Evolutionary conservation across 2,888 invertebrate species (phyloP), one percentile per base, ranked within the genome.

Genomic region (Tricholauxania praeusta): DNA sequence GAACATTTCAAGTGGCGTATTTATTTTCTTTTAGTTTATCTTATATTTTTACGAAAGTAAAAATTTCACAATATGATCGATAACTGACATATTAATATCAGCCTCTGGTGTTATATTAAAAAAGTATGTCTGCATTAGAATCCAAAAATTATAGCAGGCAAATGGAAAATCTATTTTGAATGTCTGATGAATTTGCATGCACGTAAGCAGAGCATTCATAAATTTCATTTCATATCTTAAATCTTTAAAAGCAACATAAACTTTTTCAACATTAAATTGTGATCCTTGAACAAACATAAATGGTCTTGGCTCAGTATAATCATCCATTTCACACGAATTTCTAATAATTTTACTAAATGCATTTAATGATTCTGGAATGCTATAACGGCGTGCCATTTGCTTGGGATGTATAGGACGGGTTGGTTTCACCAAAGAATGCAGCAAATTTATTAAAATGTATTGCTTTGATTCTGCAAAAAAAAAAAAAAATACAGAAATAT

Each of bases 61-160:
- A 71, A 64, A 71, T 32, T 71, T 71, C 3, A 71, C 65, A 52
- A 71, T 64, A 57, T 64, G 55, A 32, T 71, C 71, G n/a, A 71
- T n/a, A 6, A 65, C 64, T 7, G 71, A 17, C 14, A 64, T 22
- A 47, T 71, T 71, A 15, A 47, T 71, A 6, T 49, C 64, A n/a
- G 71, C 39, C 12, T 64, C 32, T 32, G 71, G 71, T 19, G 64
- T 55, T 19, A 71, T 64, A 55, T 71, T 22, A 28, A 57, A 64
- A 52, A 71, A 71, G 57, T 71, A 71, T 17, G 12, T 47, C 17
- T 71, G 55, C n/a, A 71, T 32, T 15, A 71, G 51, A 15, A 49
- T 71, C 71, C 71, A 71, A 28, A 71, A 71, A 48, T 71, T 71
- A 12, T 57, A n/a, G 49, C 64, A 64, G 22, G 71, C 48, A 48